Evolutionary conservation across 1,140 invertebrate species (phyloP).

Genomic region (Chrysomallon squamiferum): DNA sequence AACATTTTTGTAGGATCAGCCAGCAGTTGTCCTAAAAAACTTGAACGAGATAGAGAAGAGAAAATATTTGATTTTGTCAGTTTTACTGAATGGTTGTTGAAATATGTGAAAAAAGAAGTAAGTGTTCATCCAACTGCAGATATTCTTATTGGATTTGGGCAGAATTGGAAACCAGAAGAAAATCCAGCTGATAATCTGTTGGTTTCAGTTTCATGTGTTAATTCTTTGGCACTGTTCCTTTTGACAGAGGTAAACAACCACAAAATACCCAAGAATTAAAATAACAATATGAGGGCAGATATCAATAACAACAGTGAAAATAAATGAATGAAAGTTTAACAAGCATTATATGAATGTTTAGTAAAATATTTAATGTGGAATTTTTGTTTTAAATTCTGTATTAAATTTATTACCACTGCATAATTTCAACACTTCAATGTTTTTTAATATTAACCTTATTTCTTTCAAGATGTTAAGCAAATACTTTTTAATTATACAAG

Average conservation of each 20-base stretch:
- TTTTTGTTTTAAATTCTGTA: no score
- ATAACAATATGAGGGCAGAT: not conserved
- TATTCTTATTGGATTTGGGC: constrained; percentile 35
- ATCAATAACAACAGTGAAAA: not conserved
- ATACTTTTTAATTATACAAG: no score
- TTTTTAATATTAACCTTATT: no score
- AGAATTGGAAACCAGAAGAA: constrained; percentile 16
- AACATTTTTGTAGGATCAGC: no score
- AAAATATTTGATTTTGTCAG: constrained; percentile 32
- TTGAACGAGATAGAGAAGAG: not conserved
- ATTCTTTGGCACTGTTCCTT: constrained; percentile 12
- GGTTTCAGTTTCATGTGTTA: constrained; percentile 24
- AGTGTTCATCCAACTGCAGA: constrained; percentile 26
- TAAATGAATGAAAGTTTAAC: not conserved
- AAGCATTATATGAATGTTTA: not conserved
- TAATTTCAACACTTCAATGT: no score
- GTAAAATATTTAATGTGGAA: no score
- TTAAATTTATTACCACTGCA: no score
- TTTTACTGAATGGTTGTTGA: constrained; percentile 21
- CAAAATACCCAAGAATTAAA: no score
- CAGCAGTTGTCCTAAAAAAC: no score
- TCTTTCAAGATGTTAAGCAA: no score
- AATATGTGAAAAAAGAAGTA: constrained; percentile 3
- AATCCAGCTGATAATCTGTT: constrained; percentile 19
- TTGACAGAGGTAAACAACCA: constrained; percentile 28